These are phyloP conservation scores for Acanthosepion pharaonis DNA, from an alignment of 2,888 invertebrate species.

Conservation along the genomic window DNA sequence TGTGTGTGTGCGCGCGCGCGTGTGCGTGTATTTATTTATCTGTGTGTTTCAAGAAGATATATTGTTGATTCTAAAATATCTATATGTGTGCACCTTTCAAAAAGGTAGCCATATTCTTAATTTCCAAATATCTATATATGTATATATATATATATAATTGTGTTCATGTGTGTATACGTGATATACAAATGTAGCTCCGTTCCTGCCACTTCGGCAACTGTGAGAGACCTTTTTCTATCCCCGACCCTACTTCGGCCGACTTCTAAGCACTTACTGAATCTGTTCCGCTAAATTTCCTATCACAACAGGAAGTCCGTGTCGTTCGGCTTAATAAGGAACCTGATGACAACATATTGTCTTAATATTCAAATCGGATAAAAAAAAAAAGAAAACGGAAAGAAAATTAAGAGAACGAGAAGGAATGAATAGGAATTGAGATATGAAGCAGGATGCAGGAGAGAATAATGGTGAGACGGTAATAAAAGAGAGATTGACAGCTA, in stretches of 20 bases:
- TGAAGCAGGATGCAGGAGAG: too few relatives aligned
- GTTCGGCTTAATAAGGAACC: constrained; percentile 13
- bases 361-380: constrained; percentile 4
- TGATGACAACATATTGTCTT: constrained; percentile 33
- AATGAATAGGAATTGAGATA: background rate
- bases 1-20: background rate
- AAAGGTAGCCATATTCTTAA: too few relatives aligned
- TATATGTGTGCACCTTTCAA: too few relatives aligned
- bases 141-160: background rate
- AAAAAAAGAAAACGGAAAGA: background rate
- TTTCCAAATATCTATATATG: background rate
- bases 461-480: too few relatives aligned
- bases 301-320: constrained; percentile 10
- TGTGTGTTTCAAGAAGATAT: background rate
- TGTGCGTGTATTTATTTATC: background rate
- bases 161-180: background rate
- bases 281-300: constrained; percentile 14
- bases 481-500: too few relatives aligned
- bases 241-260: background rate
- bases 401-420: background rate
- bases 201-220: background rate
- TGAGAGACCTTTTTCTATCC: background rate
- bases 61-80: too few relatives aligned
- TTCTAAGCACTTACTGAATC: background rate
- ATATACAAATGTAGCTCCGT: background rate